phyloP scores from a whole-genome alignment of 2,113 vertebrate genomes.

The Xerus inauris region DNA sequence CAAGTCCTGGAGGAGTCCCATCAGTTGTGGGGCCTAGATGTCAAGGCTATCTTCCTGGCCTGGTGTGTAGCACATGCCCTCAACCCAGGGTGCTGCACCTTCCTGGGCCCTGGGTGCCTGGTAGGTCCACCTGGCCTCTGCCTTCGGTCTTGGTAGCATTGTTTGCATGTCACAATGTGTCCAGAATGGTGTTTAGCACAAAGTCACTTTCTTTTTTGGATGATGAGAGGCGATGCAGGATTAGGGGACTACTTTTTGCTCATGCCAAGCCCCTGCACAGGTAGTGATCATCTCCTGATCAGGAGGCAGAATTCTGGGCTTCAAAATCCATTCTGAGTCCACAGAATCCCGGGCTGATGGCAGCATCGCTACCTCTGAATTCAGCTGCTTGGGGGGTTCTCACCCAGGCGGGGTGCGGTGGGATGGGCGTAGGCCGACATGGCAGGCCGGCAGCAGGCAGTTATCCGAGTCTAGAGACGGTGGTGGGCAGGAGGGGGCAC shows the following conservation, averaged over 20 bases:
- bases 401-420: neutral
- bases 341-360: neutral
- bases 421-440: neutral
- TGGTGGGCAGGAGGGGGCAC: neutral
- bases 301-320: neutral
- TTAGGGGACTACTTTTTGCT: neutral
- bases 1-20: neutral
- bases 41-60: neutral
- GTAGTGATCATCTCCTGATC: neutral
- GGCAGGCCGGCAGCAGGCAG: neutral
- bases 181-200: neutral
- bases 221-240: neutral
- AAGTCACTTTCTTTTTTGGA: neutral
- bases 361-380: neutral
- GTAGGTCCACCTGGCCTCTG: neutral
- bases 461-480: neutral
- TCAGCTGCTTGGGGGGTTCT: neutral
- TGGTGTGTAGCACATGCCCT: too few species aligned
- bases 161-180: neutral
- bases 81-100: fast-evolving
- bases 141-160: neutral
- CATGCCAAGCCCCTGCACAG: neutral
- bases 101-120: neutral
- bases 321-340: neutral
- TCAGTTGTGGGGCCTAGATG: neutral